Evolutionary conservation across 2,888 invertebrate genomes (phyloP), one percentile per base, ranked within the genome.

Genomic region (Sussaba pulchella): DNA sequence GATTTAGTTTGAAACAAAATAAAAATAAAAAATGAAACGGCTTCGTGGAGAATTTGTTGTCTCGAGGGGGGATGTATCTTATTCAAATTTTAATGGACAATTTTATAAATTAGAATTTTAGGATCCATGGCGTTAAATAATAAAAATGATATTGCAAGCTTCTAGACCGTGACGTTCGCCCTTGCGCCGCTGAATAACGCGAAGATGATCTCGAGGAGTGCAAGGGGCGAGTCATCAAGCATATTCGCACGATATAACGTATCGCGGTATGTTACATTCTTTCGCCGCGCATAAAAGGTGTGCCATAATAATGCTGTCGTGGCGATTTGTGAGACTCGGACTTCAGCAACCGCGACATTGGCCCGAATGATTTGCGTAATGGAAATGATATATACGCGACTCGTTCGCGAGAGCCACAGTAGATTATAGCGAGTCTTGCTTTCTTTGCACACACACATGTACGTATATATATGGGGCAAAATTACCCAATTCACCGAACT

Each of bases 311-410:
- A 76, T 76, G 50, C 57, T 57, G 69, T 70, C 61, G 63, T 64
- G 72, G 85, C 85, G 85, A 88, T 87, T 87, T 86, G 87, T 86
- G 86, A 87, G 85, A 84, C 86, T 84, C 86, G 81, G 86, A 82
- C 84, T 85, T 83, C 81, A 63, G n/a, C 81, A 66, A 81, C 77
- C 77, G 66, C 71, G 70, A 66, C 67, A 83, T 78, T 70, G 78
- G 81, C 76, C 80, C 80, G 82, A 84, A 87, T 88, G 88, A 88
- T 88, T 89, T 87, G 88, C 88, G 87, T 85, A 86, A 87, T 83
- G 85, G 86, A 86, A 88, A 83, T 84, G 87, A 87, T 69, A 75
- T n/a, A n/a, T 70, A 54, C 80, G 71, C 82, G 82, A 61, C 43
- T 50, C 50, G 36, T 39, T 31, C 54, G 64, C 54, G 45, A 57